Evolutionary conservation across 2,888 invertebrate genomes (phyloP).

Genomic region (Hypomecis punctinalis): DNA sequence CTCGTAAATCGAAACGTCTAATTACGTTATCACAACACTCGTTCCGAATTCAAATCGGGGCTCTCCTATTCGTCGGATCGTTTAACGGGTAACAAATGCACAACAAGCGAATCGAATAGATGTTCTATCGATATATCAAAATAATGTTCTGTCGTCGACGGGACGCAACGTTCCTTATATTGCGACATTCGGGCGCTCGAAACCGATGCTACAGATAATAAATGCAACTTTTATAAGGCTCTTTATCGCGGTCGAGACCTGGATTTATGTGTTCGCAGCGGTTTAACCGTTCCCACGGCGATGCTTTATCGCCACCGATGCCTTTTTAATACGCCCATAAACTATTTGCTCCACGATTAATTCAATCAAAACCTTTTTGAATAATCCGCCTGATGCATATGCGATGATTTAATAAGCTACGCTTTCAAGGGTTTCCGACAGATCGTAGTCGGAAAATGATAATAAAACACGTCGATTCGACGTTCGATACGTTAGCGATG

Average conservation of each 20-base stretch:
- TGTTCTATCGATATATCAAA: constrained; percentile 66
- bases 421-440: constrained; percentile 42
- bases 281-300: constrained; percentile 68
- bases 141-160: constrained; percentile 61
- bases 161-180: constrained; percentile 53
- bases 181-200: constrained; percentile 57
- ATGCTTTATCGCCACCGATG: constrained; percentile 60
- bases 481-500: constrained; percentile 45
- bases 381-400: constrained; percentile 31
- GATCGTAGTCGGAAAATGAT: constrained; percentile 44
- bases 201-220: constrained; percentile 64
- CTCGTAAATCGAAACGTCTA: constrained; percentile 40
- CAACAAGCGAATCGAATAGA: constrained; percentile 48
- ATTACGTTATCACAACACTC: constrained; percentile 42
- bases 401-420: constrained; percentile 27
- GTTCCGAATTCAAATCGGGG: constrained; percentile 37
- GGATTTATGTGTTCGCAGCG: constrained; percentile 66
- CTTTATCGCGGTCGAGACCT: constrained; percentile 63
- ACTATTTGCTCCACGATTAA: constrained; percentile 60
- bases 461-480: constrained; percentile 57
- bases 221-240: constrained; percentile 72
- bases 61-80: constrained; percentile 39
- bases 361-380: constrained; percentile 55
- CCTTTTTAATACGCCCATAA: constrained; percentile 63
- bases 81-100: constrained; percentile 46